Percentiles rank a stretch among this genome's conserved stretches.
Evolutionary conservation across 1,140 invertebrate genomes (phyloP).

Genomic region (Zaprionus gabonicus): DNA sequence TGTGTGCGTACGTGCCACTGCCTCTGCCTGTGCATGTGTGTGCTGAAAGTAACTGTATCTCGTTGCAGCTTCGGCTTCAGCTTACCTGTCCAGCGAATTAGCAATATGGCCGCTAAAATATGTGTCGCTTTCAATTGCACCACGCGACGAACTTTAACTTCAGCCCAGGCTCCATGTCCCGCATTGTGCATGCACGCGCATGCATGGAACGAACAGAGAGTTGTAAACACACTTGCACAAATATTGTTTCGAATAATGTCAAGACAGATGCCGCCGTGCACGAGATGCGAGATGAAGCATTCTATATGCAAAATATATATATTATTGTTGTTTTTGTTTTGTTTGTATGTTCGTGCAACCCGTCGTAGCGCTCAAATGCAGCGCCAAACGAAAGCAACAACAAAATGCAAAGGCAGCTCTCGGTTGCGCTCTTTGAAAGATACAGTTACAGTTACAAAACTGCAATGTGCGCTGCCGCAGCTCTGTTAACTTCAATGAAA

Average conservation of each 20-base stretch:
- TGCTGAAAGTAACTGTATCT: slow-evolving; percentile 69
- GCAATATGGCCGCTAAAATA: slow-evolving; percentile 48
- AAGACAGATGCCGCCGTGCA: slow-evolving; percentile 20
- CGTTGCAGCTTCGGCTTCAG: slow-evolving; percentile 30
- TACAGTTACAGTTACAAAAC: slow-evolving; percentile 25
- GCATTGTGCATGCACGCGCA: slow-evolving; percentile 10
- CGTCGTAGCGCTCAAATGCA: slow-evolving; percentile 36
- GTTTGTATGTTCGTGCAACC: slow-evolving; percentile 1
- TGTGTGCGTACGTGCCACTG: slow-evolving; percentile 24
- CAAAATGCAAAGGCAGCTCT: slow-evolving; percentile 34
- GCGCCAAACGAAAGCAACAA: slow-evolving; percentile 54
- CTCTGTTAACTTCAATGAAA: slow-evolving; percentile 8
- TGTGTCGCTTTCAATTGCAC: slow-evolving; percentile 71
- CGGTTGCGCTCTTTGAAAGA: slow-evolving; percentile 45
- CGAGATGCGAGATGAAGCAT: slow-evolving; percentile 16
- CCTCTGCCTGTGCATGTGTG: slow-evolving; percentile 17
- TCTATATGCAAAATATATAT: slow-evolving; percentile 46
- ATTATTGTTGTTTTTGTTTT: neutral
- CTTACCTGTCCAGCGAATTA: slow-evolving; percentile 64
- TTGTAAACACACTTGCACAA: slow-evolving; percentile 70
- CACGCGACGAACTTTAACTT: slow-evolving; percentile 61
- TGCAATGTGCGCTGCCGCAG: slow-evolving; percentile 9
- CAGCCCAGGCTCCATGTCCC: slow-evolving; percentile 51
- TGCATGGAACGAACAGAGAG: slow-evolving; percentile 23
- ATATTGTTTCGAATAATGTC: slow-evolving; percentile 53